These are phyloP conservation scores for Condylura cristata DNA, from an alignment of 2,113 vertebrate genomes.

Conservation along the genomic window DNA sequence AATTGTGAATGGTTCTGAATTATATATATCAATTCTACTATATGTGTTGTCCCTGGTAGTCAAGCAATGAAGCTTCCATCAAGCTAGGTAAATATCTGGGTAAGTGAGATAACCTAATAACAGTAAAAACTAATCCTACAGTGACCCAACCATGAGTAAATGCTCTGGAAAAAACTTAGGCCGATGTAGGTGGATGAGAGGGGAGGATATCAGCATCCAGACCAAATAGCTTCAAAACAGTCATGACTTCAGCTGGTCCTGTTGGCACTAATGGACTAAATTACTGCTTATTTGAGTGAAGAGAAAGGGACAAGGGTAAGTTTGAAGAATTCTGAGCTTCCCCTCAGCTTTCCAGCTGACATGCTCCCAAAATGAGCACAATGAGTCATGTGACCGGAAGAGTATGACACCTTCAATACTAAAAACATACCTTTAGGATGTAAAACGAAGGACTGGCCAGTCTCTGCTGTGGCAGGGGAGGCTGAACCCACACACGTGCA, in stretches of 20 bases:
- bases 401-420: background rate
- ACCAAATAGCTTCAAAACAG: background rate
- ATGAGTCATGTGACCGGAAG: background rate
- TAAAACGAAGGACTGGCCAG: background rate
- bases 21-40: background rate
- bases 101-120: background rate
- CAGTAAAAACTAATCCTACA: background rate
- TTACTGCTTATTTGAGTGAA: background rate
- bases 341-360: background rate
- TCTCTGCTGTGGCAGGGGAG: background rate
- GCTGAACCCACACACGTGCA: background rate
- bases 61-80: background rate
- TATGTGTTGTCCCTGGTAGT: background rate
- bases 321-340: background rate
- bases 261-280: background rate
- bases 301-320: background rate
- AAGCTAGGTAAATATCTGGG: background rate
- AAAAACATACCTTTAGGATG: background rate
- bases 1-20: slow-evolving; percentile 28
- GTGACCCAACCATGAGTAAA: background rate
- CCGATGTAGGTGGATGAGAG: background rate
- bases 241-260: background rate
- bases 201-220: background rate
- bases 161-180: background rate
- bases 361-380: background rate